Base-by-base conservation (phyloP, 2,888 invertebrate species). In the Spodoptera picta region DNA sequence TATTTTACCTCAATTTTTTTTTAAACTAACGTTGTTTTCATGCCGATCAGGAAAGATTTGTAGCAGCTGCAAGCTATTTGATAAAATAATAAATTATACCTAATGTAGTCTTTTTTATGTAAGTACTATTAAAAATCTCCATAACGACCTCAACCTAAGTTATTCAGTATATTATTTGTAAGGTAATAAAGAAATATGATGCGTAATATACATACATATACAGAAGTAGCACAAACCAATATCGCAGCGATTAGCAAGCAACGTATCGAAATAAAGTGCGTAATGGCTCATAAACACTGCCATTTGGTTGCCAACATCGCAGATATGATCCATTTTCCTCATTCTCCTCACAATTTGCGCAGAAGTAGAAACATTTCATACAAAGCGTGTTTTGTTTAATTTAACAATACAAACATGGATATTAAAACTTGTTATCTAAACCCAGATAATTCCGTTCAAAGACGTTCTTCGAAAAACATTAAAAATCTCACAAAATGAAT, bases 351-450 rank as follows among this genome's bases (percentile, higher is more conserved):
- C 53, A 73, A 68, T 65, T 53, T 73, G 43, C 51, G 65, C 57
- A 48, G 58, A 60, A 67, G 54, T 61, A 63, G 45, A 65, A 63
- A 54, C 60, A 48, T 58, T 62, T 62, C 42, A 52, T 41, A 59
- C 48, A 69, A 60, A 65, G 36, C 48, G 56, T 49, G 65, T 75
- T 79, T 75, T 67, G 67, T 79, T 67, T 65, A 19, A 50, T 60
- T 63, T 44, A 52, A 49, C 19, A 60, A 43, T 51, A 49, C 46
- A 56, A 52, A 55, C 42, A 51, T 65, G 57, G 51, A 52, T 63
- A 76, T 70, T 73, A 76, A 67, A 70, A 59, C 56, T 58, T 55
- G 62, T 73, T 70, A 73, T 70, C 65, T 70, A 27, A 59, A 66
- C 42, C 54, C 72, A 63, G 64, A 57, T 64, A 65, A 69, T 60